These are phyloP conservation scores for Stenoptilia bipunctidactyla DNA, from an alignment of 2,888 invertebrate species.

Conservation along the genomic window DNA sequence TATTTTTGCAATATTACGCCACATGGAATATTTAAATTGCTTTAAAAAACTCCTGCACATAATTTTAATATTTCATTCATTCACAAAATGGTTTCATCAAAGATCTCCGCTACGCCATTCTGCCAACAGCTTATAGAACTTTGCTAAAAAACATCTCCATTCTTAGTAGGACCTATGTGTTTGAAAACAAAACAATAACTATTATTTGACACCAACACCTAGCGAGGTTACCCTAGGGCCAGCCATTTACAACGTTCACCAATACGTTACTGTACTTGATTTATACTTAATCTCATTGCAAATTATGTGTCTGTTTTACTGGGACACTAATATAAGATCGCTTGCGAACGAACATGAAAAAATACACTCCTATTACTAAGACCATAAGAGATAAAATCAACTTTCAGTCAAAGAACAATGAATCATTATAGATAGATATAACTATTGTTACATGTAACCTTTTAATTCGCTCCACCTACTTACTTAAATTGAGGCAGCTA, in stretches of 20 bases:
- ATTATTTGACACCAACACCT: not conserved
- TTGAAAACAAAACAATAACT: too few relatives aligned
- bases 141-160: too few relatives aligned
- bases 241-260: conserved; percentile 21
- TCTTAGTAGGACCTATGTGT: too few relatives aligned
- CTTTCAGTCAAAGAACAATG: not conserved
- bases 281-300: conserved; percentile 27
- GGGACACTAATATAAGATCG: conserved; percentile 12
- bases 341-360: too few relatives aligned
- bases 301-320: conserved; percentile 24
- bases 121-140: too few relatives aligned
- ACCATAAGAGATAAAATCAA: not conserved
- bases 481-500: conserved; percentile 21
- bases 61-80: too few relatives aligned
- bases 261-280: conserved; percentile 22
- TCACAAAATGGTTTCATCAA: too few relatives aligned
- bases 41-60: too few relatives aligned
- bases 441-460: not conserved
- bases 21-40: too few relatives aligned
- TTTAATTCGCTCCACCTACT: conserved; percentile 20
- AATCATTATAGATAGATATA: not conserved
- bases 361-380: not conserved
- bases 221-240: conserved; percentile 21
- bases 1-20: too few relatives aligned
- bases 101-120: too few relatives aligned